phyloP scores from a whole-genome alignment of 2,888 invertebrate genomes.

The Hofmannophila pseudospretella region DNA sequence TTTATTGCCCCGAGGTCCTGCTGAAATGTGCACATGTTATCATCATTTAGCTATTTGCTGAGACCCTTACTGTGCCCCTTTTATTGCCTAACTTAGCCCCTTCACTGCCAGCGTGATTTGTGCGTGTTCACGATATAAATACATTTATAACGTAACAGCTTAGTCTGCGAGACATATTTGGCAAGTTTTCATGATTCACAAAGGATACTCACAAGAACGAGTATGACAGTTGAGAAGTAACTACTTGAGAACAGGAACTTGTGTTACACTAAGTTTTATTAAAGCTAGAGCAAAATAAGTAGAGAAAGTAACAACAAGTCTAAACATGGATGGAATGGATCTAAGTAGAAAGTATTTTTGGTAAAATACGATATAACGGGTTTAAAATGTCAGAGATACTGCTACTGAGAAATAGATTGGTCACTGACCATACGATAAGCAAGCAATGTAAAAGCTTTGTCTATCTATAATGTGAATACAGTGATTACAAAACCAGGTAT shows the following conservation, averaged over 20 bases:
- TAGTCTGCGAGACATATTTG: constrained; percentile 16
- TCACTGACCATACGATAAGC: too few relatives aligned
- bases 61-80: constrained; percentile 44
- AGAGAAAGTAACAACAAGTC: too few relatives aligned
- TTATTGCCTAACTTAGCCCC: constrained; percentile 50
- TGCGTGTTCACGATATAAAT: constrained; percentile 32
- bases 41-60: constrained; percentile 45
- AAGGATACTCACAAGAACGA: constrained; percentile 3
- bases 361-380: too few relatives aligned
- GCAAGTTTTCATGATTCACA: constrained; percentile 10
- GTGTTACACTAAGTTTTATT: neutral
- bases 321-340: too few relatives aligned
- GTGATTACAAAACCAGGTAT: too few relatives aligned
- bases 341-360: too few relatives aligned
- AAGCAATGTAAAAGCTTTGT: too few relatives aligned
- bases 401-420: too few relatives aligned
- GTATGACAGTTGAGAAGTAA: constrained; percentile 4
- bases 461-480: too few relatives aligned
- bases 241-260: constrained; percentile 1
- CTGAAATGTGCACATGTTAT: constrained; percentile 33
- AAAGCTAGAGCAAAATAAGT: neutral
- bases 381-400: too few relatives aligned
- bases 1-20: neutral
- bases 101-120: constrained; percentile 35
- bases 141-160: constrained; percentile 15